These are phyloP conservation scores for Heliconius congener DNA, from an alignment of 1,140 invertebrate genomes.

Conservation along the genomic window DNA sequence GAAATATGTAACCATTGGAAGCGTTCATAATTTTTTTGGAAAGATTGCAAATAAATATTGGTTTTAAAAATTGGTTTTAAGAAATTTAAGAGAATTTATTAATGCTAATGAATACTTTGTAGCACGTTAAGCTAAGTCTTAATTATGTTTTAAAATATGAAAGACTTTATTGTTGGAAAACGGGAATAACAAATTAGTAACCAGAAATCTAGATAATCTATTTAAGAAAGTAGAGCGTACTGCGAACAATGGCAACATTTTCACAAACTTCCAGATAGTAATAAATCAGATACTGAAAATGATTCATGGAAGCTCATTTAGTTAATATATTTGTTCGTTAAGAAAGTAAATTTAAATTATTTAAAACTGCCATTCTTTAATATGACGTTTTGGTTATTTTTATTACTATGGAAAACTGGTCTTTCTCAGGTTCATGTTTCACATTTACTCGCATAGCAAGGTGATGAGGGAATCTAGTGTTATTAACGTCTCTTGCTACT, in stretches of 20 bases:
- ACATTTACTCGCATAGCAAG: too few relatives aligned
- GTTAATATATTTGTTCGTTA: not conserved
- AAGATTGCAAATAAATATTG: not conserved
- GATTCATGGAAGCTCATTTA: conserved; percentile 6
- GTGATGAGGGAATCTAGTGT: too few relatives aligned
- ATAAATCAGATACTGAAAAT: conserved; percentile 2
- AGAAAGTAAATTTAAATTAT: conserved; percentile 1
- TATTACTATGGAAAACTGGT: too few relatives aligned
- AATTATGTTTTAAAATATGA: conserved; percentile 1
- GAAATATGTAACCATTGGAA: too few relatives aligned
- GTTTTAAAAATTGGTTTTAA: not conserved
- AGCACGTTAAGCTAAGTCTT: conserved; percentile 8
- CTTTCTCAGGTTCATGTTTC: too few relatives aligned
- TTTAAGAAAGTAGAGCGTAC: conserved; percentile 9
- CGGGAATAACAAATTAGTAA: conserved; percentile 11
- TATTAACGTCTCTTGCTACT: too few relatives aligned
- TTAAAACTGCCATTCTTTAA: not conserved
- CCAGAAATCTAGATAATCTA: conserved; percentile 10
- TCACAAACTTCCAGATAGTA: conserved; percentile 7
- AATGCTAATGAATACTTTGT: conserved; percentile 1
- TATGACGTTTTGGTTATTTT: not conserved
- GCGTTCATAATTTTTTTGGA: too few relatives aligned
- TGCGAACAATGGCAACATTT: conserved; percentile 5
- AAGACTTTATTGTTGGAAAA: too few relatives aligned
- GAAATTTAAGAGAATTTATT: not conserved